Conservation (phyloP, 2,888 invertebrate genomes). For the Netelia virgata region DNA sequence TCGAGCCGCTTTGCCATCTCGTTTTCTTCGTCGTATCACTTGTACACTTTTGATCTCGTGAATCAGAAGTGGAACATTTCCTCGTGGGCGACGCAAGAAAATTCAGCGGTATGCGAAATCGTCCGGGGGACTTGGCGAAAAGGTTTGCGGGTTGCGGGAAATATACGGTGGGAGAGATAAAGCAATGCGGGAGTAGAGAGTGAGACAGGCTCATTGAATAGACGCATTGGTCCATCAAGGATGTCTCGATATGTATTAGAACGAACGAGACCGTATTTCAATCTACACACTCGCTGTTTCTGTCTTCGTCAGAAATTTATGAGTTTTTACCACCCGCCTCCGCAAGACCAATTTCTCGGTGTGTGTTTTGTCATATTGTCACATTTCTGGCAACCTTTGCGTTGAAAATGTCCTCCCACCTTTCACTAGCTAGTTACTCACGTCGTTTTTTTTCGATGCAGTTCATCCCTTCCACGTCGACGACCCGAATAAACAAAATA, state of each 20-base stretch:
- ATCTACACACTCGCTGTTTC: not conserved
- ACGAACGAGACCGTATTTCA: not conserved
- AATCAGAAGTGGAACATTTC: conserved; percentile 69
- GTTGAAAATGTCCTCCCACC: not conserved
- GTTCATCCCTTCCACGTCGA: too few species aligned
- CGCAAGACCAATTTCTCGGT: conserved; percentile 5
- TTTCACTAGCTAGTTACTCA: not conserved
- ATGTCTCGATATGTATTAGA: conserved; percentile 28
- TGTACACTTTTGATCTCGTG: conserved; percentile 70
- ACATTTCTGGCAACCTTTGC: conserved; percentile 9
- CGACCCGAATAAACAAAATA: too few species aligned
- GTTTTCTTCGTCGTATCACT: conserved; percentile 49
- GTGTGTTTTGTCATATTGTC: not conserved
- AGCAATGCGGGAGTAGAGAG: conserved; percentile 1
- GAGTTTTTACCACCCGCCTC: not conserved
- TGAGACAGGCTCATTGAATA: conserved; percentile 50
- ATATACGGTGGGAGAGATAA: not conserved
- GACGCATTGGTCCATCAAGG: conserved; percentile 41
- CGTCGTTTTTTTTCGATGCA: not conserved
- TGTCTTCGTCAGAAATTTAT: not conserved
- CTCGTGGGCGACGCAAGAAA: conserved; percentile 68
- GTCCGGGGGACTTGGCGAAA: conserved; percentile 70
- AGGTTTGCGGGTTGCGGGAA: conserved; percentile 69
- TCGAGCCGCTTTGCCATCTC: conserved; percentile 36
- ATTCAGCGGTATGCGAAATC: conserved; percentile 67